Base-by-base conservation (phyloP, 2,888 invertebrate genomes). In the Athrips mouffetella region DNA sequence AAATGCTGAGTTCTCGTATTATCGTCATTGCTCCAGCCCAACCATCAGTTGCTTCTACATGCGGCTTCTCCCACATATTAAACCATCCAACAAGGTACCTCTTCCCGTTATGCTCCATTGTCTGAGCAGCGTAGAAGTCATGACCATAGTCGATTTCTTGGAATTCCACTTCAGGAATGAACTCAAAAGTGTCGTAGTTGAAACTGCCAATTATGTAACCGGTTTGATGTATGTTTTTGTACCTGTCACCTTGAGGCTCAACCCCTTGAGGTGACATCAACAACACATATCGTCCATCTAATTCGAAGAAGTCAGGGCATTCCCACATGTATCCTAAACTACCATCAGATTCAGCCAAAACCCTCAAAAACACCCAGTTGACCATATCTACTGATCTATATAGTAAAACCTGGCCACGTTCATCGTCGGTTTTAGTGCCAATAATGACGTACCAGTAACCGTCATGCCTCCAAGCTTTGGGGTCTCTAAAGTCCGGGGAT, bases 251-350 rank as follows among this genome's bases (percentile, higher is more conserved):
- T 57, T 74, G 56, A 1, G 79, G 69, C 20, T 66, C 59, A 40
- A 89, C 57, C 3, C 88, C 87, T 63, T 88, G 87, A 0, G 88
- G 84, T 1, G 87, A 89, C 65, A 88, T 72, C 1, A 89, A 63
- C 4, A 90, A 57, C 0, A 89, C 62, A 47, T 75, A 74, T 50
- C 77, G 89, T 13, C 84, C 84, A 25, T 78, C 69, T 2, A 89
- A 59, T 53, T 88, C 80, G 23, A 89, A 89, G 49, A 89, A 83
- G 53, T 89, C 89, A 0, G 90, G 90, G 53, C 90, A 90, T 56
- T 90, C 90, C 86, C 88, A 90, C 86, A 89, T 88, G 47, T 82
- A 87, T 1, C 83, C 83, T 58, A 78, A 54, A 11, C 72, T 70
- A 10, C 77, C 80, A 2, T 73, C 61, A 1, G 87, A 80, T 59